These are phyloP conservation scores for Bombycilla garrulus DNA, from an alignment of 2,113 vertebrate species.

Conservation along the genomic window DNA sequence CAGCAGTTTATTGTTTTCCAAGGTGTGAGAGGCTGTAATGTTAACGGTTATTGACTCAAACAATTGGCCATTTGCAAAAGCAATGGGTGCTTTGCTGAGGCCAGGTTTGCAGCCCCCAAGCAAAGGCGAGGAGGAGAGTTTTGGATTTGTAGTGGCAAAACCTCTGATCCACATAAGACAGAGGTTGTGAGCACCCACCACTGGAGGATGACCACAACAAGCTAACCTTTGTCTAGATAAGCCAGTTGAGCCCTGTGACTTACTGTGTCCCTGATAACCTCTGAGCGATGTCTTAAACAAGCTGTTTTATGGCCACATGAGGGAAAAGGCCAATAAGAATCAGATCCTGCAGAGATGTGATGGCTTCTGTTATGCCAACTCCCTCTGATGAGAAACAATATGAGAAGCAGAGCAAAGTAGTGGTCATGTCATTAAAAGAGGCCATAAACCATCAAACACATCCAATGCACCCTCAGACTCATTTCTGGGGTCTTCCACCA, in stretches of 20 bases:
- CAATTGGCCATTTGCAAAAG: neutral
- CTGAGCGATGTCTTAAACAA: neutral
- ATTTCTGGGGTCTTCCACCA: neutral
- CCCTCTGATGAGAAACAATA: neutral
- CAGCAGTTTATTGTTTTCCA: neutral
- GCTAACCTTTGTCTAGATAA: neutral
- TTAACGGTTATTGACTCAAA: neutral
- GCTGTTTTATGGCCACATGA: neutral
- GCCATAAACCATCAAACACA: neutral
- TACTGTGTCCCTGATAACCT: neutral
- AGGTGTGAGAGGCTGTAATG: neutral
- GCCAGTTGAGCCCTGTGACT: neutral
- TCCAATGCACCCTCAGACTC: neutral
- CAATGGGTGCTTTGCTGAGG: neutral
- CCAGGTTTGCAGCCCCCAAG: fast-evolving
- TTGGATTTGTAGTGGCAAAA: neutral
- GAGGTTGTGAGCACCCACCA: no score
- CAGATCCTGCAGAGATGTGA: neutral
- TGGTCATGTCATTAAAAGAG: neutral
- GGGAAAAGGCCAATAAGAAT: neutral
- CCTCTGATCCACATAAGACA: neutral
- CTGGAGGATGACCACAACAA: neutral
- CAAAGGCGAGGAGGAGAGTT: neutral
- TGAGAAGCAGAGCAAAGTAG: neutral
- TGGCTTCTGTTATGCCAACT: neutral